Percentiles rank a stretch among this genome's conserved stretches.
These are phyloP conservation scores for Drosophila cardini DNA, from an alignment of 1,140 invertebrate species.

Conservation along the genomic window DNA sequence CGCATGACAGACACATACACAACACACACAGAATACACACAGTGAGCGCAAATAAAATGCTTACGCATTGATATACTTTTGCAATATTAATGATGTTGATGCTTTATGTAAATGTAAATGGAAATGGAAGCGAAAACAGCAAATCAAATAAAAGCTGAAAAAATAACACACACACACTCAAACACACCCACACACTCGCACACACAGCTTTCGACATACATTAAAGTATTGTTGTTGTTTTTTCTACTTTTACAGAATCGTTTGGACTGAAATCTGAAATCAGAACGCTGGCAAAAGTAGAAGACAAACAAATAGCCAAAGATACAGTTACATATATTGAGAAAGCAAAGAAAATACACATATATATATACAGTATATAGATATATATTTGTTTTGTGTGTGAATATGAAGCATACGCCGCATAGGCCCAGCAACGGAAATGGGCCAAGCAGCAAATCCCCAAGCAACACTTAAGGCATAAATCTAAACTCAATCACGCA, in stretches of 20 bases:
- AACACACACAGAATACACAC: neutral
- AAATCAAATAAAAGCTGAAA: slow-evolving; percentile 50
- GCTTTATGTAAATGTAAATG: slow-evolving; percentile 67
- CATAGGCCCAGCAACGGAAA: slow-evolving; percentile 50
- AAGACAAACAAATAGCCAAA: slow-evolving; percentile 33
- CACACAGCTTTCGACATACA: neutral
- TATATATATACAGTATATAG: neutral
- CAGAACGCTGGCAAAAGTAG: slow-evolving; percentile 39
- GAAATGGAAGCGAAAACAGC: slow-evolving; percentile 53
- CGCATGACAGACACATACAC: slow-evolving; percentile 10
- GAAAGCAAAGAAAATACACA: neutral
- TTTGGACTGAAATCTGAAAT: slow-evolving; percentile 34
- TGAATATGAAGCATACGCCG: slow-evolving; percentile 37
- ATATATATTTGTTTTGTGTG: neutral
- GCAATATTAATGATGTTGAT: slow-evolving; percentile 75
- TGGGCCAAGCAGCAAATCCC: slow-evolving; percentile 63
- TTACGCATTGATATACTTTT: slow-evolving; percentile 48
- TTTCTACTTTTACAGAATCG: slow-evolving; percentile 23
- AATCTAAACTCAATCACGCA: slow-evolving; percentile 76
- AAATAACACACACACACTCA: slow-evolving; percentile 20
- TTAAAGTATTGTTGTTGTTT: slow-evolving; percentile 30
- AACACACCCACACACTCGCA: neutral
- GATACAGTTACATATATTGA: slow-evolving; percentile 12
- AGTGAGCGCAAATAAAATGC: slow-evolving; percentile 24
- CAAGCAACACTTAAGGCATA: slow-evolving; percentile 76